Evolutionary conservation across 37 sponge, comb jelly and placozoan genomes (phyloP), one percentile per base, ranked within the genome.

Genomic region (Spongia lamella): DNA sequence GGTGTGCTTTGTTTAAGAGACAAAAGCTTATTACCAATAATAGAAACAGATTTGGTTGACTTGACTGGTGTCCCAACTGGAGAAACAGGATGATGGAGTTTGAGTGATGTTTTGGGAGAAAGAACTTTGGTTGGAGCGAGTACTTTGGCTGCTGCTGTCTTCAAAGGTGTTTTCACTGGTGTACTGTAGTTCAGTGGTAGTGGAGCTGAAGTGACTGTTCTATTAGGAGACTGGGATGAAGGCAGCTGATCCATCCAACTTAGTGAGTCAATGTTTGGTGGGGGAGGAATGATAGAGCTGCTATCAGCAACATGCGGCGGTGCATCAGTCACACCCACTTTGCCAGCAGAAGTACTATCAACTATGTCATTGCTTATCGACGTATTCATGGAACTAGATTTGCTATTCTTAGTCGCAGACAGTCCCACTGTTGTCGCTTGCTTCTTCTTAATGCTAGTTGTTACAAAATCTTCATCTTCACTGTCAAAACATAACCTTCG

Each of bases 381-480:
- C 9, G 9, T 9, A 13, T 43, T 9, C 5, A 9, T 9, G 9
- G 47, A 43, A 9, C 47, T 43, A 9, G 9, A 13, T 13, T 13
- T 9, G 7, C 9, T 5, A 13, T 43, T 43, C 47, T 43, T 43
- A 43, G 47, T 9, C 9, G 47, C 39, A 1, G 34, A 53, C 24
- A 37, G 73, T 5, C 9, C 47, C 9, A 43, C 7, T 5, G 47
- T 9, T 43, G 47, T 9, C 5, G 47, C 7, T 43, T 9, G 5
- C 9, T 9, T 43, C 9, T 43, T 43, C 7, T 43, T 43, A 9
- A 21, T 17, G 2, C 40, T 51, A 4, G 50, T 19, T 53, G 17
- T 16, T 62, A 39, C 20, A 70, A 84, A 84, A 34, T 81, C 90
- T 56, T 89, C 90, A 64, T 90, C 90, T 25, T 81, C 86, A 60